Percentiles rank a stretch among this genome's conserved stretches.
phyloP scores from a whole-genome alignment of 1,140 invertebrate species.

The Drosophila serrata region DNA sequence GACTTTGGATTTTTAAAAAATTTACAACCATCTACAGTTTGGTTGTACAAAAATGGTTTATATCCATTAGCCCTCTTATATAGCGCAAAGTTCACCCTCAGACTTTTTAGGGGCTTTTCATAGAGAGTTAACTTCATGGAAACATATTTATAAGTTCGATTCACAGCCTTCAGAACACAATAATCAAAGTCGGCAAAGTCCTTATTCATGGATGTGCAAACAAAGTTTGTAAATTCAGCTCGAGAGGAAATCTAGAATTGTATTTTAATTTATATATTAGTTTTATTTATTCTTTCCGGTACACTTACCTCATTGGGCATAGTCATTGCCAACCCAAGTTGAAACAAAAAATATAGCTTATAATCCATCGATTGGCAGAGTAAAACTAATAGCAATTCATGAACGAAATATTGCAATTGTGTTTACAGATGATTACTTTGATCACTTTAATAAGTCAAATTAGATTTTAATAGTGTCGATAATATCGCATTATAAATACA shows the following conservation, averaged over 20 bases:
- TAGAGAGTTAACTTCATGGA: background rate
- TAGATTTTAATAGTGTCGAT: no score
- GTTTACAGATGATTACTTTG: no score
- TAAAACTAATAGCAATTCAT: background rate
- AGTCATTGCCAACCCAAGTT: background rate
- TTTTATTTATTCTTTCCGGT: no score
- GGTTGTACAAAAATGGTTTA: slow-evolving; percentile 29
- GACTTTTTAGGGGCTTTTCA: background rate
- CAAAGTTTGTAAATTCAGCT: background rate
- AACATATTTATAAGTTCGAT: slow-evolving; percentile 30
- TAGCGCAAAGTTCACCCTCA: background rate
- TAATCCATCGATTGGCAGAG: background rate
- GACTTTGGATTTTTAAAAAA: background rate
- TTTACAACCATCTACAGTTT: slow-evolving; percentile 10
- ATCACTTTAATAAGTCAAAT: no score
- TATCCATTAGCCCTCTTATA: slow-evolving; percentile 29
- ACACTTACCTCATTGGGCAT: background rate
- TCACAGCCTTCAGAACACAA: slow-evolving; percentile 25
- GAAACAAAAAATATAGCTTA: background rate
- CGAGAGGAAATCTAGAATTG: background rate
- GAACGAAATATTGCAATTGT: no score
- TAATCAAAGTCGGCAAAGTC: slow-evolving; percentile 8
- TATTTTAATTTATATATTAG: background rate
- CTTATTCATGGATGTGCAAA: slow-evolving; percentile 1
- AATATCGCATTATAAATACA: no score